These are phyloP conservation scores for Acholoe squamosa DNA, from an alignment of 2,888 invertebrate species.

Conservation along the genomic window DNA sequence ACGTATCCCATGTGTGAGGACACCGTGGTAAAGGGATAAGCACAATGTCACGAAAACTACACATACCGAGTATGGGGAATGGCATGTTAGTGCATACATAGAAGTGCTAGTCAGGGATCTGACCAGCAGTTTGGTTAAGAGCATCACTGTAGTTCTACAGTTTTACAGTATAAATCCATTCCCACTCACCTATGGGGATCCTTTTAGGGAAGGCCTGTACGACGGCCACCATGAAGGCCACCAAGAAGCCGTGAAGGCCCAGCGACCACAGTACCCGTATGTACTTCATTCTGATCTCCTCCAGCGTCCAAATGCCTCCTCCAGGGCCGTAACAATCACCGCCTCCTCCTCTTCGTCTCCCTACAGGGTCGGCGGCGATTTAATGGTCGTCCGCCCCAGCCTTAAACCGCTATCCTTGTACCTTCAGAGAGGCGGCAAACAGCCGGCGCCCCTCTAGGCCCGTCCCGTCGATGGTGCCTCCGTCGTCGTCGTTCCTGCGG, in stretches of 20 bases:
- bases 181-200: conserved; percentile 59
- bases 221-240: conserved; percentile 3
- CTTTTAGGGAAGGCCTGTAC: conserved; percentile 60
- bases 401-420: neutral
- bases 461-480: neutral
- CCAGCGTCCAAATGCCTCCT: neutral
- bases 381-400: too few relatives aligned
- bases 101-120: too few relatives aligned
- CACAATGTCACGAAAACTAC: too few relatives aligned
- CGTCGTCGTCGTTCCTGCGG: neutral
- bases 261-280: conserved; percentile 16
- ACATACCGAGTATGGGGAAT: too few relatives aligned
- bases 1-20: too few relatives aligned
- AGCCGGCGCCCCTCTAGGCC: neutral
- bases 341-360: neutral
- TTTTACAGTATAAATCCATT: too few relatives aligned
- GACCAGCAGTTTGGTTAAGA: too few relatives aligned
- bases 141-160: too few relatives aligned
- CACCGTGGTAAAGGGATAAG: too few relatives aligned
- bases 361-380: neutral
- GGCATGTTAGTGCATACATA: too few relatives aligned
- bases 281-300: conserved; percentile 36
- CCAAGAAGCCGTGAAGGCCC: conserved; percentile 42
- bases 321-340: neutral
- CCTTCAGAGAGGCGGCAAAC: neutral